A percentile compares a stretch with the other conserved stretches of the same genome.
Conservation (phyloP, 2,797 vertebrate genomes). For the Sebastes steindachneri region DNA sequence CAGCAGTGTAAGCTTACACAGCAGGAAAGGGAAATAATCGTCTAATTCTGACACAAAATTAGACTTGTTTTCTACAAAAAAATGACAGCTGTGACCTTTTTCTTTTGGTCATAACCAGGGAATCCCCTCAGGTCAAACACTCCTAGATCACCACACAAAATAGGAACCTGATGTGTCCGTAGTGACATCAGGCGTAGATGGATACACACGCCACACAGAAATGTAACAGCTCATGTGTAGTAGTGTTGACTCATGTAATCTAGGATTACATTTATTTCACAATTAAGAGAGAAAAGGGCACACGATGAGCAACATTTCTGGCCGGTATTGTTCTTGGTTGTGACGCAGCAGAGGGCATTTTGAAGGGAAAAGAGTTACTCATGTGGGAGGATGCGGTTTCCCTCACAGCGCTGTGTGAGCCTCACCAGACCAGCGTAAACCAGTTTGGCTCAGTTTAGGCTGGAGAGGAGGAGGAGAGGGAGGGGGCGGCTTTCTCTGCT, state of each 20-base stretch:
- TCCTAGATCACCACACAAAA: not conserved
- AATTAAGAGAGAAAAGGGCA: not conserved
- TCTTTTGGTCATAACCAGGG: not conserved
- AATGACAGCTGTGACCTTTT: not conserved
- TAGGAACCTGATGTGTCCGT: not conserved
- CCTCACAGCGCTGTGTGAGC: slow-evolving; percentile 28
- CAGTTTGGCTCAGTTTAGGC: slow-evolving; percentile 69
- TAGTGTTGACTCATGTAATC: slow-evolving; percentile 38
- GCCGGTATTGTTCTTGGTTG: not conserved
- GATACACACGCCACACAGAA: not conserved
- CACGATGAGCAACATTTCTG: not conserved
- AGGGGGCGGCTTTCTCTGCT: not conserved
- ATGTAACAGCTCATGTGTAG: not conserved
- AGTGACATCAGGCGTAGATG: not conserved
- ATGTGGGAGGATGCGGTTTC: slow-evolving; percentile 53
- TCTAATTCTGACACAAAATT: not conserved
- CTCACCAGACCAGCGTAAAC: slow-evolving; percentile 75
- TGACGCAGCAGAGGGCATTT: slow-evolving; percentile 40
- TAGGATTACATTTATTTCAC: not conserved
- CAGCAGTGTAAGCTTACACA: not conserved
- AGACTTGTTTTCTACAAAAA: not conserved
- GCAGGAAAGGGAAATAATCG: not conserved
- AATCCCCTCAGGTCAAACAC: not conserved
- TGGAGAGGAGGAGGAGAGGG: not conserved
- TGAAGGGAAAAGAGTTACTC: slow-evolving; percentile 45